Conservation (phyloP, 2,797 vertebrate genomes). For the Poecilia velifera region DNA sequence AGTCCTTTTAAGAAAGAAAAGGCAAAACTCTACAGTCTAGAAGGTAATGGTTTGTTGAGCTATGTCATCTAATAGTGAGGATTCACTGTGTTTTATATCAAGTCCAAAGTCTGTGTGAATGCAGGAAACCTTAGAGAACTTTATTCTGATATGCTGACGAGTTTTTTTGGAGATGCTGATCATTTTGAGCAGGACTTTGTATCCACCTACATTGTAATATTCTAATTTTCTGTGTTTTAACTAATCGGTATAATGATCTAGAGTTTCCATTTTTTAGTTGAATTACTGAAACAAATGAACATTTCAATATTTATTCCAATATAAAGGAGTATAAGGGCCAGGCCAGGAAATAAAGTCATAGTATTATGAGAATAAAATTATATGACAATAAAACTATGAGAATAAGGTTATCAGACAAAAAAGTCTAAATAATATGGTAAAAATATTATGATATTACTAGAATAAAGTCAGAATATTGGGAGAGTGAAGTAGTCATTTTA, state of each 20-base stretch:
- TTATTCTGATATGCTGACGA: background rate
- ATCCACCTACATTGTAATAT: background rate
- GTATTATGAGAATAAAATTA: no score
- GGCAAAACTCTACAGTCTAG: background rate
- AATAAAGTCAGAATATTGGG: no score
- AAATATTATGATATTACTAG: no score
- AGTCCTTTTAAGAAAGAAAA: background rate
- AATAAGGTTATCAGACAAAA: no score
- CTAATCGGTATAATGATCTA: background rate
- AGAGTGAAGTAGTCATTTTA: no score
- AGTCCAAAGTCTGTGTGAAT: background rate
- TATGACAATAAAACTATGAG: no score
- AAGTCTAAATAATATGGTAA: no score
- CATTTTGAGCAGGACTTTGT: background rate
- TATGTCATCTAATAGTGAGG: background rate
- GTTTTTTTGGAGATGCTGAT: background rate
- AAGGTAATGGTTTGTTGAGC: background rate
- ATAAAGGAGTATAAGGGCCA: no score
- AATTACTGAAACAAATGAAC: background rate
- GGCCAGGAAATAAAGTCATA: no score
- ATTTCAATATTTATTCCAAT: background rate
- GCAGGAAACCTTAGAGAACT: background rate
- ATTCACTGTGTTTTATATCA: background rate
- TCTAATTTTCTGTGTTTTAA: background rate
- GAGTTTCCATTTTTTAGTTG: background rate